Percentiles rank a stretch among this genome's conserved stretches.
phyloP scores from a whole-genome alignment of 2,888 invertebrate genomes.

The Apamea monoglypha region DNA sequence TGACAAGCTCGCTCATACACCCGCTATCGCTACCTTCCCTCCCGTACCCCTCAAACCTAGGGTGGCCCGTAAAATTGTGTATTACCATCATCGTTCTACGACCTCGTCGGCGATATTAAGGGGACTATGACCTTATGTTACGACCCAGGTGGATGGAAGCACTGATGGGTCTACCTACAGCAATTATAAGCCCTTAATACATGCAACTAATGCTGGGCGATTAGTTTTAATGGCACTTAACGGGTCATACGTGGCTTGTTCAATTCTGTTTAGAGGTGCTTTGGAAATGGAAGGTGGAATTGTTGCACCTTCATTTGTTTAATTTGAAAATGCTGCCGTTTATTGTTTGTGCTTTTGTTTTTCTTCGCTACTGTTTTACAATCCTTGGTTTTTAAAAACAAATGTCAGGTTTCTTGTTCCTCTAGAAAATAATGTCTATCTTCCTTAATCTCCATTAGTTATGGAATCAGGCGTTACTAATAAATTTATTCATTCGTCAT shows the following conservation, averaged over 20 bases:
- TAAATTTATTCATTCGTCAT: background rate
- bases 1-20: background rate
- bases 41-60: constrained; percentile 69
- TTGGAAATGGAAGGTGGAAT: constrained; percentile 27
- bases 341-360: background rate
- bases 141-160: constrained; percentile 72
- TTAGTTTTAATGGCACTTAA: constrained; percentile 56
- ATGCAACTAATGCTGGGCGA: constrained; percentile 50
- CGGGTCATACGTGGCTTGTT: constrained; percentile 46
- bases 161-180: constrained; percentile 61
- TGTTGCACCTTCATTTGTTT: constrained; percentile 44
- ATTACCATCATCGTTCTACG: constrained; percentile 85
- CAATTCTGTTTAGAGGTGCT: constrained; percentile 47
- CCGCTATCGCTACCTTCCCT: constrained; percentile 55
- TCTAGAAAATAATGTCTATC: too few relatives aligned
- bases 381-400: background rate
- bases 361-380: background rate
- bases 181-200: constrained; percentile 61
- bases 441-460: background rate
- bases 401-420: background rate
- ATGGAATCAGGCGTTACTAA: background rate
- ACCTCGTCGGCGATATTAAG: constrained; percentile 80
- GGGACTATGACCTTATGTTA: constrained; percentile 83
- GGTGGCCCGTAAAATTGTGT: constrained; percentile 87
- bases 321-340: constrained; percentile 3